phyloP scores from a whole-genome alignment of 2,888 invertebrate genomes.

The Pandemis corylana region DNA sequence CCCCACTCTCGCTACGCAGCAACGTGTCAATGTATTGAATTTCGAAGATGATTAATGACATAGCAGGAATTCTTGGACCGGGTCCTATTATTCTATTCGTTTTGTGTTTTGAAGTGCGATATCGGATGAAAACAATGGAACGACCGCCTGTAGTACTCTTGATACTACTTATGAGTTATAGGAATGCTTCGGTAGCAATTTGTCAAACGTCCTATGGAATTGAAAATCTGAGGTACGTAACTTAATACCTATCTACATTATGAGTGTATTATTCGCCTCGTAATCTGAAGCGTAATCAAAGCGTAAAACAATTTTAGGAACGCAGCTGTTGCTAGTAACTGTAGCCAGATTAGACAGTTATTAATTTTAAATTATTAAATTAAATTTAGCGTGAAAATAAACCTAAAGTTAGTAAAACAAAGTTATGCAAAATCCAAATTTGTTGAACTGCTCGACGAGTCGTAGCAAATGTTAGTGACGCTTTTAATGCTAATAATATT shows the following conservation, averaged over 20 bases:
- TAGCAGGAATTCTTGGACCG: constrained; percentile 68
- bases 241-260: not conserved
- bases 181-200: constrained; percentile 29
- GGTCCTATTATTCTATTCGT: constrained; percentile 60
- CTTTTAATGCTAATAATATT: no score
- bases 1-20: constrained; percentile 54
- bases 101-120: constrained; percentile 44
- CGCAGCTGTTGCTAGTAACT: not conserved
- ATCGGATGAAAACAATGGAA: constrained; percentile 39
- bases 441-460: no score
- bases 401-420: not conserved
- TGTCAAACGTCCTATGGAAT: constrained; percentile 21
- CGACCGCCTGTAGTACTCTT: constrained; percentile 16
- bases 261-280: not conserved
- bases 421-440: no score
- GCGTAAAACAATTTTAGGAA: not conserved
- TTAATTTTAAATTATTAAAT: not conserved
- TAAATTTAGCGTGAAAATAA: not conserved
- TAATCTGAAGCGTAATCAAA: not conserved
- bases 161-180: constrained; percentile 35
- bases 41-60: constrained; percentile 81
- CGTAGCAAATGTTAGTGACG: no score
- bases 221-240: constrained; percentile 1
- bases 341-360: not conserved
- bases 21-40: constrained; percentile 82